phyloP scores from a whole-genome alignment of 2,797 vertebrate genomes.

The Microcaecilia unicolor region DNA sequence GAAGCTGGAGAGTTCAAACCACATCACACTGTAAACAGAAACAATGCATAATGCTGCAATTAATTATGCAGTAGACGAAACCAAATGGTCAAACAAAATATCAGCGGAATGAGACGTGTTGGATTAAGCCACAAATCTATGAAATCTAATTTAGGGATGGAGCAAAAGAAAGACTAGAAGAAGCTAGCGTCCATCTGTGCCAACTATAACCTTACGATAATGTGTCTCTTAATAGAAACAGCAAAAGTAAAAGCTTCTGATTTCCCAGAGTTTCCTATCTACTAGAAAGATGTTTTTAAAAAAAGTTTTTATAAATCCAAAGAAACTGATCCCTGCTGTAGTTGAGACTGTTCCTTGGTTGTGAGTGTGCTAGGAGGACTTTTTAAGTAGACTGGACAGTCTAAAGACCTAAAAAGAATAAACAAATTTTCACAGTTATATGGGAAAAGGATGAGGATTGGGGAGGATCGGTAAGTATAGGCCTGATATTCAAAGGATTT shows the following conservation, averaged over 20 bases:
- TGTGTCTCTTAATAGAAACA: slow-evolving; percentile 41
- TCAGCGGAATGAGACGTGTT: slow-evolving; percentile 42
- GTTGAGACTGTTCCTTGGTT: too few species aligned
- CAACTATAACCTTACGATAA: slow-evolving; percentile 40
- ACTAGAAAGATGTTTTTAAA: too few species aligned
- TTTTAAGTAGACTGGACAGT: too few species aligned
- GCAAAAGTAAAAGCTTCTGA: slow-evolving; percentile 39
- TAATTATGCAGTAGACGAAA: slow-evolving; percentile 45
- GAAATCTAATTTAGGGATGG: slow-evolving; percentile 32
- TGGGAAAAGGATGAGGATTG: too few species aligned
- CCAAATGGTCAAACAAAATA: slow-evolving; percentile 37
- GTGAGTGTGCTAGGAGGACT: too few species aligned
- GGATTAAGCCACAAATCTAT: slow-evolving; percentile 36
- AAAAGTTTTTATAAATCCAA: too few species aligned
- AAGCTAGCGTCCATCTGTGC: slow-evolving; percentile 41
- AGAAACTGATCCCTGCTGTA: too few species aligned
- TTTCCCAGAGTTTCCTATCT: slow-evolving; percentile 19
- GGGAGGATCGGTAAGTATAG: too few species aligned
- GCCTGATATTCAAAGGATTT: too few species aligned
- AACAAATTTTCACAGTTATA: too few species aligned
- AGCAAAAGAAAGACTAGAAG: slow-evolving; percentile 32
- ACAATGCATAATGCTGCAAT: slow-evolving; percentile 34
- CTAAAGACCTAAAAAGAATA: too few species aligned
- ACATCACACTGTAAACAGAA: slow-evolving; percentile 24
- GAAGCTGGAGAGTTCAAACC: slow-evolving; percentile 25